Percentiles rank a stretch among this genome's conserved stretches.
Evolutionary conservation across 2,113 vertebrate genomes (phyloP).

Genomic region (Lichenostomus cassidix): DNA sequence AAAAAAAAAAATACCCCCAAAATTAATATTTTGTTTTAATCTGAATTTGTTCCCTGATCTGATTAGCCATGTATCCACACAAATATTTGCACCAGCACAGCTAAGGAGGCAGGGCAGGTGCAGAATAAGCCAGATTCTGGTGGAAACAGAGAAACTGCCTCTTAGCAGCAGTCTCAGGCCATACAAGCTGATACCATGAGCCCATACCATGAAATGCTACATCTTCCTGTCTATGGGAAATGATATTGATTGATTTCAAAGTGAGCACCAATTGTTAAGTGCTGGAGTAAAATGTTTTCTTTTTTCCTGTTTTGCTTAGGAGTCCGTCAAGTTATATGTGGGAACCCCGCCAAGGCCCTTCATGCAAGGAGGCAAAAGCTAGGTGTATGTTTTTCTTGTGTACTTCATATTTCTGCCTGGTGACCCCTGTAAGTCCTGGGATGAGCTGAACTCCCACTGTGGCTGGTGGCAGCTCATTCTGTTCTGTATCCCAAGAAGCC

Average conservation of each 20-base stretch:
- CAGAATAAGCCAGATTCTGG: not conserved
- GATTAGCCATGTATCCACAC: not conserved
- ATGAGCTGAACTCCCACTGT: not conserved
- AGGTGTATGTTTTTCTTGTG: conserved; percentile 72
- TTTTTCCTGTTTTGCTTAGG: conserved; percentile 75
- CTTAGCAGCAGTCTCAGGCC: not conserved
- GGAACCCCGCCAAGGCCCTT: conserved; percentile 88
- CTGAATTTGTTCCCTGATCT: not conserved
- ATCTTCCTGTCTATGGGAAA: not conserved
- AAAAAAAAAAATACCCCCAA: accelerated
- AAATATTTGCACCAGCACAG: not conserved
- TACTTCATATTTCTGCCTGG: not conserved
- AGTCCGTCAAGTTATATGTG: conserved; percentile 83
- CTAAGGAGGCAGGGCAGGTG: not conserved
- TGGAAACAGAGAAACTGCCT: not conserved
- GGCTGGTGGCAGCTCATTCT: not conserved
- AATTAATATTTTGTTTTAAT: not conserved
- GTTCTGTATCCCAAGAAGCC: not conserved
- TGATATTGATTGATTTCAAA: not conserved
- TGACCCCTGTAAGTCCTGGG: not conserved
- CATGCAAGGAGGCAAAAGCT: conserved; percentile 78
- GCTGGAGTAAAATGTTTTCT: not conserved
- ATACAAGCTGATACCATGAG: not conserved
- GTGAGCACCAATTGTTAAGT: not conserved
- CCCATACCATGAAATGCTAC: not conserved